Evolutionary conservation across 2,888 invertebrate species (phyloP).

Genomic region (Pinctada fucata): DNA sequence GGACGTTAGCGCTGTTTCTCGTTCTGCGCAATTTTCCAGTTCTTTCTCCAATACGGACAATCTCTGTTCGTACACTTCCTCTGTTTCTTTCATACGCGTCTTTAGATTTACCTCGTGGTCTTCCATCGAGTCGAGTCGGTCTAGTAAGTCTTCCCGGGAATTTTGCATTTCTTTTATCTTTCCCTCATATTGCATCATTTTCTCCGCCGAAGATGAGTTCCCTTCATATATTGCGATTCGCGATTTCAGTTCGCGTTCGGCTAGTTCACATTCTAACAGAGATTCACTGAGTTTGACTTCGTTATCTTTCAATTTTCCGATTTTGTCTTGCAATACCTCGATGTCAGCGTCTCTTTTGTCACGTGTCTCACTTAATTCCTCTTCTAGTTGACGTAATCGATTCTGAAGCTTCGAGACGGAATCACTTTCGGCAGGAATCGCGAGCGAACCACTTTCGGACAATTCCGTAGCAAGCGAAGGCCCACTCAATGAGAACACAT

Average conservation of each 20-base stretch:
- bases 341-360: slow-evolving; percentile 66
- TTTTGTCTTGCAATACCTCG: slow-evolving; percentile 60
- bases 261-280: slow-evolving; percentile 62
- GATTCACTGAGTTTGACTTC: slow-evolving; percentile 68
- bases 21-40: slow-evolving; percentile 54
- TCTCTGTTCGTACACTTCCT: slow-evolving; percentile 52
- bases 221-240: slow-evolving; percentile 61
- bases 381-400: slow-evolving; percentile 58
- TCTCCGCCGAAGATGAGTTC: slow-evolving; percentile 52
- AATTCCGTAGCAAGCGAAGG: slow-evolving; percentile 65
- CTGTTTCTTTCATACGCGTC: slow-evolving; percentile 52
- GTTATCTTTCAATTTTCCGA: slow-evolving; percentile 57
- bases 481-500: slow-evolving; percentile 45
- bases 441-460: slow-evolving; percentile 44
- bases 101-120: slow-evolving; percentile 56
- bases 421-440: neutral
- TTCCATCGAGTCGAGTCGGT: slow-evolving; percentile 65
- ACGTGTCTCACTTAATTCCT: slow-evolving; percentile 53
- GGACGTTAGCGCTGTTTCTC: slow-evolving; percentile 49
- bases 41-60: slow-evolving; percentile 37
- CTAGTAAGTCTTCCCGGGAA: slow-evolving; percentile 63
- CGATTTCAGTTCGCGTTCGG: slow-evolving; percentile 60
- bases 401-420: slow-evolving; percentile 39
- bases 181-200: slow-evolving; percentile 62
- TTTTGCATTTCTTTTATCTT: slow-evolving; percentile 60